Conservation (phyloP, 1,140 invertebrate species). For the Papilio polytes region DNA sequence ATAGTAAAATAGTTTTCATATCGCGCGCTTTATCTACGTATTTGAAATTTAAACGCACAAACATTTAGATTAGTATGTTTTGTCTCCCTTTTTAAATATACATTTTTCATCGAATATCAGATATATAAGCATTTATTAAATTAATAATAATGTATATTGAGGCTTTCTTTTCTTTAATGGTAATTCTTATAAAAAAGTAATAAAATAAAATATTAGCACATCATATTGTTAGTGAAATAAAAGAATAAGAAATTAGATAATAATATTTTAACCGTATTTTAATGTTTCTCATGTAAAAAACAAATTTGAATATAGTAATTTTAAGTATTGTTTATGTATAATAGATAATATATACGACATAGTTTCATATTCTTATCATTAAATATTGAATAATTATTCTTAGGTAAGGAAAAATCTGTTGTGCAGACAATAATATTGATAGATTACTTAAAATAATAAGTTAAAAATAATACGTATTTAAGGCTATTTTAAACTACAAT, state of each 20-base stretch:
- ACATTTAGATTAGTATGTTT: neutral
- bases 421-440: constrained; percentile 36
- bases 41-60: neutral
- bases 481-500: neutral
- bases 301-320: neutral
- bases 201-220: too few relatives aligned
- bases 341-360: neutral
- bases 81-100: neutral
- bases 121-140: neutral
- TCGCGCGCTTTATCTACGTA: neutral
- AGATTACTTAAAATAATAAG: neutral
- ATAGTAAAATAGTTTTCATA: too few relatives aligned
- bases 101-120: neutral
- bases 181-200: too few relatives aligned
- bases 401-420: constrained; percentile 13
- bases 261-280: too few relatives aligned
- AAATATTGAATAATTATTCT: neutral
- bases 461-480: neutral
- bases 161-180: too few relatives aligned
- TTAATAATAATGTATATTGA: too few relatives aligned
- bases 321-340: neutral
- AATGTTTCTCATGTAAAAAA: too few relatives aligned
- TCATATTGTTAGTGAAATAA: too few relatives aligned
- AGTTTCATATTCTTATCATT: neutral
- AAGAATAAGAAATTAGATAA: too few relatives aligned